Evolutionary conservation across 2,888 invertebrate genomes (phyloP).

Genomic region (Hydriomena furcata): DNA sequence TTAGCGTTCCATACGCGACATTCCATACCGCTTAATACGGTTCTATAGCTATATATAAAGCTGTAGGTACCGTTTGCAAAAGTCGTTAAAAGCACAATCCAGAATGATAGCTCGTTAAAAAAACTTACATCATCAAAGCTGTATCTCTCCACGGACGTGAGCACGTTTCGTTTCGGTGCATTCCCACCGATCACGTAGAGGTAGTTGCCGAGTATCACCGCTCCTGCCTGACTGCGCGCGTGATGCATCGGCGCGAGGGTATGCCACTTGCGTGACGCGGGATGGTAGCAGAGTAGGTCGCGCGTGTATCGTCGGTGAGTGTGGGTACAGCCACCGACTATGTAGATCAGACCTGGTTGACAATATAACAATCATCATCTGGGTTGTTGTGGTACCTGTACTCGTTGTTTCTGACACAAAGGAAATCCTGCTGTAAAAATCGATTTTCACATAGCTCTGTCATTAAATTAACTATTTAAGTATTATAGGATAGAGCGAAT

Average conservation of each 20-base stretch:
- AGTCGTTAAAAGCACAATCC: no score
- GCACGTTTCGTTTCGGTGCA: conserved; percentile 90
- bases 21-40: no score
- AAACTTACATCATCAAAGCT: conserved; percentile 88
- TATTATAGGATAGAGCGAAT: no score
- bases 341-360: conserved; percentile 92
- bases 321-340: conserved; percentile 95
- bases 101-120: neutral
- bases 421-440: no score
- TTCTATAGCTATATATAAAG: no score
- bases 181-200: conserved; percentile 96
- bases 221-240: conserved; percentile 94
- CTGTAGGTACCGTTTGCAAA: no score
- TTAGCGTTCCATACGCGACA: no score
- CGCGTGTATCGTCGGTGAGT: conserved; percentile 88
- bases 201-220: conserved; percentile 91
- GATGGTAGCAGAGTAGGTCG: conserved; percentile 91
- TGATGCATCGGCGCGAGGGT: conserved; percentile 90
- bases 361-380: no score
- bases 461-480: no score
- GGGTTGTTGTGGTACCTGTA: no score
- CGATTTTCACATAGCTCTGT: no score
- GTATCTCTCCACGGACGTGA: conserved; percentile 92
- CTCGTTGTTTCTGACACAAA: no score
- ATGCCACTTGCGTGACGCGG: conserved; percentile 91